These are phyloP conservation scores for Caenorhabditis imperialis DNA, from an alignment of 2,888 invertebrate genomes.

Conservation along the genomic window DNA sequence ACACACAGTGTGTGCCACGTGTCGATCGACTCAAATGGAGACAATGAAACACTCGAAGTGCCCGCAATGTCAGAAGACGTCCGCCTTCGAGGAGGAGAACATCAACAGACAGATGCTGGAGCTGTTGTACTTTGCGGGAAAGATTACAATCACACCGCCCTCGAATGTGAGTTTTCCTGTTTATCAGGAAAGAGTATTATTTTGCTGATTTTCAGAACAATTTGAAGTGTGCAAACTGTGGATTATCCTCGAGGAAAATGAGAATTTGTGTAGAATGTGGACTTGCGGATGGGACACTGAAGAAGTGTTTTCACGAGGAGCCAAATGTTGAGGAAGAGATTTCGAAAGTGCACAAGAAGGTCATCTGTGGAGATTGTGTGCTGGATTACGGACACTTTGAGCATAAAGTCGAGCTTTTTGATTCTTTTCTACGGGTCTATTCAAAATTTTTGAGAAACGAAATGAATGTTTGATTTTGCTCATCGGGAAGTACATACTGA, in stretches of 20 bases:
- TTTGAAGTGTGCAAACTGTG: too few relatives aligned
- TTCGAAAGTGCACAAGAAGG: background rate
- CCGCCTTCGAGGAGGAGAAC: constrained; percentile 11
- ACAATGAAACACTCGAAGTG: constrained; percentile 5
- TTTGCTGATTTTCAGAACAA: too few relatives aligned
- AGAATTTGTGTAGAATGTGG: too few relatives aligned
- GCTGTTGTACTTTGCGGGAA: constrained; percentile 1
- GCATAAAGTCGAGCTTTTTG: constrained; percentile 10
- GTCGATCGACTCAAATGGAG: background rate
- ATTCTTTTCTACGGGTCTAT: constrained; percentile 10
- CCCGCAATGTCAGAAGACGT: constrained; percentile 15
- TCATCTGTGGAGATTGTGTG: constrained; percentile 31
- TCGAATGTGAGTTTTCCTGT: background rate
- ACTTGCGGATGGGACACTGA: too few relatives aligned
- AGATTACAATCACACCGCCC: background rate
- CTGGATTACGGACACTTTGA: constrained; percentile 19
- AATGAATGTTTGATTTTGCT: background rate
- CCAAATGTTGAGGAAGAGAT: background rate
- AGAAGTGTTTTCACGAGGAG: too few relatives aligned
- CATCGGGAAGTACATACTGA: too few relatives aligned
- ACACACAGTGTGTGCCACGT: constrained; percentile 24
- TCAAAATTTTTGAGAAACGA: background rate
- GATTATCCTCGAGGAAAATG: too few relatives aligned
- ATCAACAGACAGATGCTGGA: constrained; percentile 23
- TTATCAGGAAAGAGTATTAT: too few relatives aligned